Base-by-base conservation (phyloP, 1,140 invertebrate genomes). In the Planococcus citri region DNA sequence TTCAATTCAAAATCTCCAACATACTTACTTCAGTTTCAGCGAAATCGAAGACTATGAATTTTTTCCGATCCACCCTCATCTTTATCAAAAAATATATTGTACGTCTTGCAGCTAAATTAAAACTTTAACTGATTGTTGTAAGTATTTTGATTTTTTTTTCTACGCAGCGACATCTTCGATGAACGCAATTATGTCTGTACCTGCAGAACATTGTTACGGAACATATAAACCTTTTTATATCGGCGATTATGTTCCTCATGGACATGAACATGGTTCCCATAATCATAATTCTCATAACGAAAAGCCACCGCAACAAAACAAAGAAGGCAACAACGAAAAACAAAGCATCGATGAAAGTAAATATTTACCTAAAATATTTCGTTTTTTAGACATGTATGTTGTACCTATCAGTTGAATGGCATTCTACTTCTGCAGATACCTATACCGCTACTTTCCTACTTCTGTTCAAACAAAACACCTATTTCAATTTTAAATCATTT, bases 191-290 rank as follows among this genome's bases (percentile, higher is more conserved):
- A 60, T 51, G 14, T 69, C 61, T 20, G 71, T 69, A 14, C 25
- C 60, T 27, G 21, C 60, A 27, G 60, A 64, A 25, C 25, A 4
- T 17, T 68, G 71, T 17, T 71, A 69, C 17, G 71, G 71, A 8
- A 38, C 69, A 25, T 71, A 71, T 38, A 68, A 68, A 61, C 68
- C 71, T 4, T 71, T 71, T 6, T 71, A 71, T 38, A 69, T 71
- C 21, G 64, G 68, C 2, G 71, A 71, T 21, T 71, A 69, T 20
- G 37, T 71, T 17, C 70, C 70, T 2, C 70, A 68, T 1, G 27
- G 41, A 9, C 68, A n/a, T 24, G n/a, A 21, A 12, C 67, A 8
- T 58, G 6, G 4, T 20, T 58, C 21, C 4, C 51, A 58, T 22
- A 58, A 58, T 20, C 29, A 33, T 33, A 33, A 33, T 33, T 33